Conservation (phyloP, 2,113 vertebrate genomes). For the Thinocorus orbignyianus region DNA sequence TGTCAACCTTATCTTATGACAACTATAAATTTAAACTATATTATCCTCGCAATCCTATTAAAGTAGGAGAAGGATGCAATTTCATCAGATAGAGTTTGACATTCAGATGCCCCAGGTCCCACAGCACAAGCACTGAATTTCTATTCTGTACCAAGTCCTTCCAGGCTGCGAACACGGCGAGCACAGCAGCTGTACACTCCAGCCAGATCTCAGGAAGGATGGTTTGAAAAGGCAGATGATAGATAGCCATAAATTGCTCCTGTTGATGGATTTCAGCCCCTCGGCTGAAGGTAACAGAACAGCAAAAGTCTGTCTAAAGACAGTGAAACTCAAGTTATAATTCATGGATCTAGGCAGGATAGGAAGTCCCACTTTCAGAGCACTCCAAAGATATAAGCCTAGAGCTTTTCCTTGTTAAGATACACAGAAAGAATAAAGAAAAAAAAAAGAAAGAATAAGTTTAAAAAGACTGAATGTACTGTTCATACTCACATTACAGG, state of each 20-base stretch:
- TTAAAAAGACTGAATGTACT: neutral
- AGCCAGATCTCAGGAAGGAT: neutral
- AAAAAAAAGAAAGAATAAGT: neutral
- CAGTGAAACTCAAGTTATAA: neutral
- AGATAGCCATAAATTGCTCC: neutral
- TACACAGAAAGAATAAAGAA: neutral
- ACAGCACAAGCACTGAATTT: neutral
- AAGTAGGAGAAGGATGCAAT: conserved; percentile 43
- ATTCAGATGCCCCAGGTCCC: conserved; percentile 3
- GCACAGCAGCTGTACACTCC: neutral
- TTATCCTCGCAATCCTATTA: conserved; percentile 37
- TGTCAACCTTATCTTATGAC: conserved; percentile 41
- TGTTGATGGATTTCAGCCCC: neutral
- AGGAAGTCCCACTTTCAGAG: neutral
- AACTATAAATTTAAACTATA: conserved; percentile 62
- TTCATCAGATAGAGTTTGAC: conserved; percentile 7
- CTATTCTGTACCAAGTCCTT: neutral
- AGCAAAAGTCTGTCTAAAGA: neutral
- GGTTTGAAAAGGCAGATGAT: neutral
- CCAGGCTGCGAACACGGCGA: neutral
- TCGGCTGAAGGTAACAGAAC: neutral
- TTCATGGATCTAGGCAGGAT: neutral
- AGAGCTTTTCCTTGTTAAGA: neutral
- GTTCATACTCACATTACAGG: neutral
- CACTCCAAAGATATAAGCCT: neutral